Evolutionary conservation across 2,113 vertebrate genomes (phyloP).

Genomic region (Noctilio leporinus): DNA sequence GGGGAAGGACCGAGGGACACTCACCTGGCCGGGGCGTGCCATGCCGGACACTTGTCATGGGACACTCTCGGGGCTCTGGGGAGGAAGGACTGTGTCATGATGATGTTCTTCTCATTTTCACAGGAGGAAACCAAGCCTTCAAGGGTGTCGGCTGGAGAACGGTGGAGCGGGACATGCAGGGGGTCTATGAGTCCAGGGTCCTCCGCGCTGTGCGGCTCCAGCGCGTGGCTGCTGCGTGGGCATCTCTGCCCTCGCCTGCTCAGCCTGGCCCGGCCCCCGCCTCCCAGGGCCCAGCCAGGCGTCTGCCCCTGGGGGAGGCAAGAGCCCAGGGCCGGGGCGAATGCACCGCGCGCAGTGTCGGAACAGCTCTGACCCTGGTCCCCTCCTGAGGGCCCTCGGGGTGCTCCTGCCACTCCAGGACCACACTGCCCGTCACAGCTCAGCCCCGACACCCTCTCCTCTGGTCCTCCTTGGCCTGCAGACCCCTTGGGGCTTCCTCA

Average conservation of each 20-base stretch:
- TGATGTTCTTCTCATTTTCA: too few species aligned
- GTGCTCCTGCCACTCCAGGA: neutral
- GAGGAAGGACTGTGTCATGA: rapidly evolving
- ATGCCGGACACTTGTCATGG: rapidly evolving
- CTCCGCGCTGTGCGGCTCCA: neutral
- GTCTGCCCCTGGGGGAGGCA: neutral
- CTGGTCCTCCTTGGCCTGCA: neutral
- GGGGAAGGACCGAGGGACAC: neutral
- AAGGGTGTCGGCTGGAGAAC: neutral
- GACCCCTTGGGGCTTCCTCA: too few species aligned
- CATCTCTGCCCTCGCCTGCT: neutral
- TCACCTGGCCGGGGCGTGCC: neutral
- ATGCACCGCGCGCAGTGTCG: rapidly evolving
- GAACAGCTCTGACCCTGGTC: neutral
- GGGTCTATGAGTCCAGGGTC: neutral
- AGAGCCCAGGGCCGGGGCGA: neutral
- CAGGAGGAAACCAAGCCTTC: neutral
- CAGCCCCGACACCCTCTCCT: neutral
- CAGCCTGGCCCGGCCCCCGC: neutral
- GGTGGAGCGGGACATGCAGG: rapidly evolving
- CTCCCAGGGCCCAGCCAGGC: neutral
- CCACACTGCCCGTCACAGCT: rapidly evolving
- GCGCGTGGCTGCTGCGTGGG: neutral
- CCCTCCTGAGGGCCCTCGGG: rapidly evolving
- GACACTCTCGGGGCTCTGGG: rapidly evolving